Evolutionary conservation across 1,140 invertebrate genomes (phyloP), one percentile per base, ranked within the genome.

Genomic region (Teleopsis dalmanni): DNA sequence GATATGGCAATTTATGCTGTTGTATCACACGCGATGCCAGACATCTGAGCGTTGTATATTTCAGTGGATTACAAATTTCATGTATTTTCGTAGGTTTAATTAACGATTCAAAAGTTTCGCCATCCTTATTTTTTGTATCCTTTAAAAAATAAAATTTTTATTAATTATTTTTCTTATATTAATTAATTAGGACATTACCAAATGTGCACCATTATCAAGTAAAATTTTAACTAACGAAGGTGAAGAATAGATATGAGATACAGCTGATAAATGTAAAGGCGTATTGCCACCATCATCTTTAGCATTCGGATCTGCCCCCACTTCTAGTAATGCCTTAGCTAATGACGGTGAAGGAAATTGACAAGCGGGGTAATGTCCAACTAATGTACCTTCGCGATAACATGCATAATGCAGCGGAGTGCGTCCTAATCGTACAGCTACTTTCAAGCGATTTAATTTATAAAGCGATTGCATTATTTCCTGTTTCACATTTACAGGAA

Each of bases 331-430:
- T 35, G 92, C 80, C 53, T 80, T 76, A 1, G 87, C 82, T 38
- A 95, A 78, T 41, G 85, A 76, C 19, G 77, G 64, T 2, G 83
- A 82, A 2, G 87, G 88, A 60, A 90, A 89, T 54, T 80, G 78
- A 66, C 83, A 84, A 26, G 84, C 79, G 22, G 85, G 79, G 75
- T 87, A 89, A 50, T 82, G 78, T 35, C 77, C 77, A 41, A 80
- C 68, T 50, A 83, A 65, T 4, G 71, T 65, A 36, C 69, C 74
- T 57, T 77, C 75, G 26, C 77, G 70, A 55, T 78, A 81, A 65
- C 87, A 89, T 23, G 87, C 87, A 53, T 95, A 78, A 73, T 95
- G 91, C 41, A 95, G 72, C 7, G 85, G 78, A n/a, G 84, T 85
- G 49, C 82, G 79, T 4, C 84, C 85, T 54, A 83, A 79, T 13